A percentile compares a stretch with the other conserved stretches of the same genome.
Evolutionary conservation across 37 sponge, comb jelly and placozoan species (phyloP).

Genomic region (Eunapius fragilis): DNA sequence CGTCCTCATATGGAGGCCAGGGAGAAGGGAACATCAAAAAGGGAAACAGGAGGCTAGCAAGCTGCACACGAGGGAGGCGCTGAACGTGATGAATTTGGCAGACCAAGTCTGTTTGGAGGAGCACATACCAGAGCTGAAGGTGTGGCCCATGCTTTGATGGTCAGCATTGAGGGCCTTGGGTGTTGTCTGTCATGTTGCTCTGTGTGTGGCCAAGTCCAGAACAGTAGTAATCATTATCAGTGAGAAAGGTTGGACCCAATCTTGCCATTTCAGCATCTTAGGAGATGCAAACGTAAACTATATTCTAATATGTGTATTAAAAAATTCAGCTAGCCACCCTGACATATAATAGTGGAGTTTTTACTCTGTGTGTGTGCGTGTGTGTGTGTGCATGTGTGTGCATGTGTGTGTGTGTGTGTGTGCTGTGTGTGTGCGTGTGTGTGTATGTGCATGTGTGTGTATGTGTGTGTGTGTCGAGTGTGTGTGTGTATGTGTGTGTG

Average conservation of each 20-base stretch:
- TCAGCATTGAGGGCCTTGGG: background rate
- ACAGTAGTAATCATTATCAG: background rate
- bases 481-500: background rate
- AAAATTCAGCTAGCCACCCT: no score
- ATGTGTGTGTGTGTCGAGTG: no score
- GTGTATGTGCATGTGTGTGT: background rate
- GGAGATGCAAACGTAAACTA: no score
- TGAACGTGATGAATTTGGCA: background rate
- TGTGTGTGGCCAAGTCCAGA: no score
- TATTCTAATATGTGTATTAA: no score
- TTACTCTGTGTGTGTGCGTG: background rate
- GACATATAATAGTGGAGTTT: no score
- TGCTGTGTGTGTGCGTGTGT: background rate
- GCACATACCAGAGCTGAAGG: background rate
- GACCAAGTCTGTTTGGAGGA: background rate
- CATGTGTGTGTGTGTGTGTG: background rate
- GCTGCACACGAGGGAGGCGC: background rate
- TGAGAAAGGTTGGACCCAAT: background rate
- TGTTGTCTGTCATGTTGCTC: no score
- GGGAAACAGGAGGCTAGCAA: background rate
- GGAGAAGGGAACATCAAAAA: background rate
- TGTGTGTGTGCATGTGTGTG: background rate
- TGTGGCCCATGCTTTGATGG: background rate
- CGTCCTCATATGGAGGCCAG: slow-evolving; percentile 58
- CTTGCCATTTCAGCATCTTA: background rate